phyloP scores from a whole-genome alignment of 2,797 vertebrate genomes.

The Lepidocolaptes lacrymiger region DNA sequence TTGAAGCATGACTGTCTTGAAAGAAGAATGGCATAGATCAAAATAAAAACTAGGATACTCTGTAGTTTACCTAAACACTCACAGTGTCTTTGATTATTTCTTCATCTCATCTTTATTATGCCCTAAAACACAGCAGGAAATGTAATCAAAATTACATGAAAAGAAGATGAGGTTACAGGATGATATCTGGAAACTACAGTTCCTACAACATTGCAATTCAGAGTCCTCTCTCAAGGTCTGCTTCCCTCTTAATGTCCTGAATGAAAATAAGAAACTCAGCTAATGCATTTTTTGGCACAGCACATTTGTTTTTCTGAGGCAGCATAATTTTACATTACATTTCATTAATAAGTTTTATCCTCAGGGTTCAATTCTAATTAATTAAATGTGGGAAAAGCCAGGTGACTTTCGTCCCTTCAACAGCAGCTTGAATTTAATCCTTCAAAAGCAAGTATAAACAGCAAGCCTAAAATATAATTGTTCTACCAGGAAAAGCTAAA shows the following conservation, averaged over 20 bases:
- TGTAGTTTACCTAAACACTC: not conserved
- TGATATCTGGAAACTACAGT: not conserved
- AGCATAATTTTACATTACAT: not conserved
- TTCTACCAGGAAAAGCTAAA: not conserved
- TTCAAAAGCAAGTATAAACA: conserved; percentile 1
- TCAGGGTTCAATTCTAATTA: conserved; percentile 24
- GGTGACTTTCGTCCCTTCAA: not conserved
- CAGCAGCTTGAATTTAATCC: not conserved
- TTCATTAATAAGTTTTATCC: not conserved
- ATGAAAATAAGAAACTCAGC: not conserved
- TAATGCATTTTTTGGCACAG: conserved; percentile 25
- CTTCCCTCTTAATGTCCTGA: not conserved
- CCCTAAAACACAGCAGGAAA: not conserved
- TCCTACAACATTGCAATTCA: not conserved
- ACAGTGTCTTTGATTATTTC: not conserved
- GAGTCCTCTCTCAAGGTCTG: not conserved
- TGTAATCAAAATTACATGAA: not conserved
- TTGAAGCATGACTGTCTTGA: not conserved
- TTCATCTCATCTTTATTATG: not conserved
- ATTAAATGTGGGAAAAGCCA: not conserved
- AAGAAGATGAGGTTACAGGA: not conserved
- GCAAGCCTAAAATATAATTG: not conserved
- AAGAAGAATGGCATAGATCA: not conserved
- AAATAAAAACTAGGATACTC: not conserved
- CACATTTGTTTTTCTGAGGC: not conserved